Evolutionary conservation across 2,113 vertebrate species (phyloP), one percentile per base, ranked within the genome.

Genomic region (Kobus ellipsiprymnus): DNA sequence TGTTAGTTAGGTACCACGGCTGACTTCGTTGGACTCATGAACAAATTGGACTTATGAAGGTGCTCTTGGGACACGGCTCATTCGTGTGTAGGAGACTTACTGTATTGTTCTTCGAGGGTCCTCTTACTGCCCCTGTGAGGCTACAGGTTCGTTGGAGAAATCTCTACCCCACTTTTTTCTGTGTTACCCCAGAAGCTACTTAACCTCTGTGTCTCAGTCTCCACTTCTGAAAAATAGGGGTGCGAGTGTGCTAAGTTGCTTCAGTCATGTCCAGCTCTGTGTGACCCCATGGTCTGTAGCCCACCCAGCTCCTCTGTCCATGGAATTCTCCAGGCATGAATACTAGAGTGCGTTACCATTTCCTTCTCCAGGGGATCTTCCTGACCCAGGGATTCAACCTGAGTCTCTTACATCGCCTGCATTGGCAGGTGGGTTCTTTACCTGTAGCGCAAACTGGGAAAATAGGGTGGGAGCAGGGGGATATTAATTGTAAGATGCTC

Each of bases 401-500:
- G 67, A 74, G n/a, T 23, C 5, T 74, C 67, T 12, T 74, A 25
- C 2, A 74, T 74, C 0, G 2, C 67, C 19, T 40, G n/a, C n/a
- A 40, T 13, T 74, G 10, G 67, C 36, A 74, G 10, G 36, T 74
- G 67, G 67, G 10, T 40, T 74, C 67, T 40, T 40, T 74, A 40
- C 67, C 67, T 74, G 67, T 40, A 40, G n/a, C 0, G 1, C 67
- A 74, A 74, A 74, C n/a, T 23, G 67, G 67, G 67, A 74, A 74
- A 74, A 74, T 36, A 36, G 67, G 67, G n/a, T 40, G 23, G 74
- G 40, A 7, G 25, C 0, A 2, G 1, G 40, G 36, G 55, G 59
- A 3, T 5, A n/a, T 13, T 33, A 33, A 62, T 1, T 11, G 5
- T 17, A 16, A 19, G 3, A 9, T 1, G 1, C 19, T 14, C 55